Evolutionary conservation across 35 echinoderm and acorn worm genomes (phyloP).

Genomic region (Ophioderma brevispina): DNA sequence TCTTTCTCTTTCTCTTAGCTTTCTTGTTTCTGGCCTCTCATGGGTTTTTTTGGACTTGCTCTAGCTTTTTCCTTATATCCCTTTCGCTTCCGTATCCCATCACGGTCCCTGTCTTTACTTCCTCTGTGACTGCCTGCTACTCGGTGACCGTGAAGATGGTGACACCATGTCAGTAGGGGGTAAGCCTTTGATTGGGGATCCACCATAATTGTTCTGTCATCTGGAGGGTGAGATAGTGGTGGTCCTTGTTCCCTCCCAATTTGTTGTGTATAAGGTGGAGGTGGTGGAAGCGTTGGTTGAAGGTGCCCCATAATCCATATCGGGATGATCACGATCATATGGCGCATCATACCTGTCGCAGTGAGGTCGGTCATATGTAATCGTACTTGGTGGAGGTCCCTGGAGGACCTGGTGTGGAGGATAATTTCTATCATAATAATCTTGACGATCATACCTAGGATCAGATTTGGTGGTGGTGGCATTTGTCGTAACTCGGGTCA

Average conservation of each 20-base stretch:
- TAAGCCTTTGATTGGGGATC: too few relatives aligned
- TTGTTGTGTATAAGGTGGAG: too few relatives aligned
- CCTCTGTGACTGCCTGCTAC: not conserved
- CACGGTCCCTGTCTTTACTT: constrained; percentile 45
- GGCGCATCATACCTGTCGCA: constrained; percentile 20
- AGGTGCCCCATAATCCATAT: not conserved
- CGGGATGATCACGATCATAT: not conserved
- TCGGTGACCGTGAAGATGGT: constrained; percentile 9
- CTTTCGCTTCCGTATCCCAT: too few relatives aligned
- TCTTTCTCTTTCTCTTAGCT: constrained; percentile 47
- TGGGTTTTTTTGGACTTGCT: not conserved
- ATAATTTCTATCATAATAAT: constrained; percentile 18
- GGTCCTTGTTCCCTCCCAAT: too few relatives aligned
- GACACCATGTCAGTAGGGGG: too few relatives aligned
- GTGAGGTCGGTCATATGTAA: constrained; percentile 24
- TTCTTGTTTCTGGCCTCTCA: constrained; percentile 41
- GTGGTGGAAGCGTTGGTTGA: not conserved
- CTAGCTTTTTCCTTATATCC: constrained; percentile 32
- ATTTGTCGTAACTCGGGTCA: not conserved
- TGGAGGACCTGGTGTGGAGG: constrained; percentile 2
- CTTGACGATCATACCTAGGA: constrained; percentile 26
- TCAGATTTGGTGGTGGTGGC: constrained; percentile 8
- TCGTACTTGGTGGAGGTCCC: not conserved
- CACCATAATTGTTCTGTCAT: too few relatives aligned
- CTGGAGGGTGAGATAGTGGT: too few relatives aligned